Base-by-base conservation (phyloP, 2,888 invertebrate species). In the Cabera pusaria region DNA sequence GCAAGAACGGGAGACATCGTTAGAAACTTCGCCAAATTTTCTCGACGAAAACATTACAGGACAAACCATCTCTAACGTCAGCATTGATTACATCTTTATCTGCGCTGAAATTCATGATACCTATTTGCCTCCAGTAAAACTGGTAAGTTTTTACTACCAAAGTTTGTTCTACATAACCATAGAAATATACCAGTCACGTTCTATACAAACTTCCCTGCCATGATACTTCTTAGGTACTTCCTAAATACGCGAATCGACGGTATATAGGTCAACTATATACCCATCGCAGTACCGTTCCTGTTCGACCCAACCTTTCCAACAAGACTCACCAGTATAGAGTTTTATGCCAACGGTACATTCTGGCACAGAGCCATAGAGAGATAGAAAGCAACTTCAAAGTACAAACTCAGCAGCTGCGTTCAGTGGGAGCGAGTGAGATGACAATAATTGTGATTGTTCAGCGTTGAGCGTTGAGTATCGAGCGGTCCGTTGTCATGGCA, bases 401-500 rank as follows among this genome's bases (percentile, higher is more conserved):
- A 74, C 77, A 64, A 72, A 74, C 68, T 65, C 77, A 75, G 75
- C 72, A 72, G 81, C 75, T 68, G 68, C 62, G 58, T 70, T 64
- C 60, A 63, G 64, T 66, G 70, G 71, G 87, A 72, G 84, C 64
- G 74, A 87, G 81, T 73, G 87, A 85, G 88, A 88, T 78, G 64
- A 76, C 64, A 72, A 68, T 73, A 84, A 60, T 61, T 68, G 71
- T 75, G 75, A 75, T 76, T 74, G 69, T 75, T 69, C 69, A 67
- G 61, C 72, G 31, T 72, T 67, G 68, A 64, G 75, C 67, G 61
- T 56, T 59, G 58, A 68, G 75, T 87, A 88, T 88, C 80, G 88
- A 86, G 86, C 87, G 87, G 74, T 39, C 56, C 65, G 89, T 90
- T 72, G 85, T 77, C 82, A 87, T 87, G 77, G 84, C 65, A 89